A percentile compares a stretch with the other conserved stretches of the same genome.
Evolutionary conservation across 2,797 vertebrate genomes (phyloP).

Genomic region (Neopelma chrysocephalum): DNA sequence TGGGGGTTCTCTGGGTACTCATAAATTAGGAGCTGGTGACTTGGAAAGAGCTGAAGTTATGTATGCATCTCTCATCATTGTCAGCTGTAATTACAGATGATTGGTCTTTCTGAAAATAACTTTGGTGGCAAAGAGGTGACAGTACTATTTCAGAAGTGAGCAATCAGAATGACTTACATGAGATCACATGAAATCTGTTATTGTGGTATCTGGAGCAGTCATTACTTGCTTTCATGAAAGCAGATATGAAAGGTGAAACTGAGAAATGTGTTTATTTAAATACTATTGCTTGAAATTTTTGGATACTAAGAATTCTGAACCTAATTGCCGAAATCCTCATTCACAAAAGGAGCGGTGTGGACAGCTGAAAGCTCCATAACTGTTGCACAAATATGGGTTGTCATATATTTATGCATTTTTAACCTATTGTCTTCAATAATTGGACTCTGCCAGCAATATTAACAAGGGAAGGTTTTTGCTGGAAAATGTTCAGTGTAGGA

Average conservation of each 20-base stretch:
- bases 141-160: background rate
- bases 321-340: background rate
- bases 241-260: background rate
- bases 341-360: background rate
- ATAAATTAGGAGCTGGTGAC: background rate
- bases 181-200: background rate
- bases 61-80: background rate
- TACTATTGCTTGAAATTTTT: background rate
- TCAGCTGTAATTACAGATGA: background rate
- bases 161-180: background rate
- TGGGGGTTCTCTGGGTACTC: background rate
- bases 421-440: background rate
- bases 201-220: background rate
- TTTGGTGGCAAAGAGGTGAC: background rate
- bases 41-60: background rate
- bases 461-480: background rate
- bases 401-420: background rate
- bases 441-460: background rate
- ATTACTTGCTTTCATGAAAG: background rate
- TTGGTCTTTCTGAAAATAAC: background rate
- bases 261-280: background rate
- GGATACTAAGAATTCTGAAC: background rate
- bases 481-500: background rate
- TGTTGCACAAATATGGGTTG: background rate
- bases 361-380: background rate